Conservation (phyloP, 2,797 vertebrate species). For the Varecia variegata region DNA sequence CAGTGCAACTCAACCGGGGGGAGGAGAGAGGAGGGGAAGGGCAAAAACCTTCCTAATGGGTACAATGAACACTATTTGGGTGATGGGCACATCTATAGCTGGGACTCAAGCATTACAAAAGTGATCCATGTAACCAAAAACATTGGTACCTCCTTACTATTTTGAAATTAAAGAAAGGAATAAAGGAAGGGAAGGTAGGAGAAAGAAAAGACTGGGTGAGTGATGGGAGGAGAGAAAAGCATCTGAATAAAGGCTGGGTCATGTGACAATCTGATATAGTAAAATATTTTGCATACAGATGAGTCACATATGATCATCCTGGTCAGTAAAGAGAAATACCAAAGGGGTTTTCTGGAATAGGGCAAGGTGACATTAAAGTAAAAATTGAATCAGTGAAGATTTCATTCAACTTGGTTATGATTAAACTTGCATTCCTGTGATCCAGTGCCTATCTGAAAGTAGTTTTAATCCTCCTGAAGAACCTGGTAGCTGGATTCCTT, state of each 20-base stretch:
- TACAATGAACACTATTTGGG: not conserved
- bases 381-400: conserved; percentile 17
- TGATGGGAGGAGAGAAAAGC: not conserved
- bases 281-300: conserved; percentile 25
- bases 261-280: not conserved
- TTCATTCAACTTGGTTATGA: conserved; percentile 35
- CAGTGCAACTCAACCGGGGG: not conserved
- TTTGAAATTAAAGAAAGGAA: not conserved
- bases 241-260: not conserved
- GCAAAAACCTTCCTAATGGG: not conserved
- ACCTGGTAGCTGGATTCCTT: not conserved
- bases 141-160: not conserved
- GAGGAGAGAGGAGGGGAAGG: too few species aligned
- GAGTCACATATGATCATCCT: not conserved
- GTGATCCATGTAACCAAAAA: not conserved
- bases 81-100: not conserved
- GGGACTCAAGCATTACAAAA: not conserved
- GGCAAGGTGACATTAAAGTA: not conserved
- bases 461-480: not conserved
- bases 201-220: not conserved
- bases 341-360: not conserved
- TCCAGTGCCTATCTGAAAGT: not conserved
- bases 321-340: not conserved
- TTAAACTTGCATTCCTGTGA: not conserved
- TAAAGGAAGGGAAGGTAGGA: not conserved